Evolutionary conservation across 2,113 vertebrate genomes (phyloP).

Genomic region (Neogobius melanostomus): DNA sequence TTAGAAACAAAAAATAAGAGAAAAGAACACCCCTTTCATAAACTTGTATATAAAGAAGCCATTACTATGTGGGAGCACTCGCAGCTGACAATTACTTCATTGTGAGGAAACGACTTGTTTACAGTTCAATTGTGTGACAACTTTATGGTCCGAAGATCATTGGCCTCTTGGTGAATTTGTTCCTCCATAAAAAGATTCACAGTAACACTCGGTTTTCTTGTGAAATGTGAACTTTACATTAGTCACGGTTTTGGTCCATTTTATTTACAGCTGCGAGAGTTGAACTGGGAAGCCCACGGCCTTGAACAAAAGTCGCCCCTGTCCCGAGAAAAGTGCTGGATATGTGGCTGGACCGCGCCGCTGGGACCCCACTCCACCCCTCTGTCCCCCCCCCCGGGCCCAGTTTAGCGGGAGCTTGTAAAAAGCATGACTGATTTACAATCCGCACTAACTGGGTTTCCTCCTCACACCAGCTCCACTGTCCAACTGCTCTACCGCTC

Average conservation of each 20-base stretch:
- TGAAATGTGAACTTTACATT: constrained; percentile 22
- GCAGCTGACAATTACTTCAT: background rate
- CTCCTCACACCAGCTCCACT: constrained; percentile 40
- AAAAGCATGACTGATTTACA: constrained; percentile 77
- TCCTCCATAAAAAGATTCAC: background rate
- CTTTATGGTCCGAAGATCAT: constrained; percentile 10
- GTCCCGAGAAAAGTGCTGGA: constrained; percentile 49
- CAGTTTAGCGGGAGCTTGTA: constrained; percentile 61
- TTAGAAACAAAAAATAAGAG: background rate
- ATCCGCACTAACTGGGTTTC: constrained; percentile 61
- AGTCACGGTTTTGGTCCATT: constrained; percentile 24
- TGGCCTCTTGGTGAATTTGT: constrained; percentile 1
- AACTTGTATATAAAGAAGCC: background rate
- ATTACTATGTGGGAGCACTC: background rate
- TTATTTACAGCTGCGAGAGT: constrained; percentile 29
- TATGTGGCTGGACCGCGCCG: constrained; percentile 53
- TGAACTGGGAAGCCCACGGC: constrained; percentile 23
- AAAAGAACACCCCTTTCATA: background rate
- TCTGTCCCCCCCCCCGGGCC: constrained; percentile 53
- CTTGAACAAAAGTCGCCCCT: constrained; percentile 70
- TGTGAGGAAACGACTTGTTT: background rate
- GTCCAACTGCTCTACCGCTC: constrained; percentile 34
- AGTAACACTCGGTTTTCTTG: constrained; percentile 21
- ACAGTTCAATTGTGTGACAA: background rate
- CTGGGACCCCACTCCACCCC: constrained; percentile 55